Base-by-base conservation (phyloP, 2,888 invertebrate species). In the Mamestra brassicae region DNA sequence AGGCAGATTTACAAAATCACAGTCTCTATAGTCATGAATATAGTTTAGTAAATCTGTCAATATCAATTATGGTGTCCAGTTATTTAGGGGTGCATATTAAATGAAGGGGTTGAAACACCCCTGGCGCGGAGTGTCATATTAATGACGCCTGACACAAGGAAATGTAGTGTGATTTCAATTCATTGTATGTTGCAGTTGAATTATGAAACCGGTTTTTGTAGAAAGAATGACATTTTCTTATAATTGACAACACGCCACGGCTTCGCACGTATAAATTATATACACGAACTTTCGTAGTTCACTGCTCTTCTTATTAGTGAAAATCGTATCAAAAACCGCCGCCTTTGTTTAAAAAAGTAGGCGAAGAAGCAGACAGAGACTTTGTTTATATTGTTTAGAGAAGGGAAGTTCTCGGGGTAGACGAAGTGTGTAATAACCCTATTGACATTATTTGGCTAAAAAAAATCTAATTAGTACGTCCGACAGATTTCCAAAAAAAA, bases 1-100 rank as follows among this genome's bases (percentile, higher is more conserved):
- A 26, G 26, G 15, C 45, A 34, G 6, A 54, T 36, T 63, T 38
- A 61, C 54, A 54, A 34, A 77, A 67, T 67, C 47, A 61, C 8
- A 47, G 10, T 68, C 2, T 61, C 6, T 38, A 68, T 70, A 68
- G n/a, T 54, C 55, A 57, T 57, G 55, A 65, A 73, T 74, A 58
- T 34, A 52, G 52, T 73, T 73, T 73, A 72, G 66, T 78, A 58
- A 79, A 71, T 52, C 78, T 84, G 87, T 83, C 88, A 81, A 85
- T 88, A 80, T 74, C 76, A 85, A 86, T 86, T 77, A 88, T 68
- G 47, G 77, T 81, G 77, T 65, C 65, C 74, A 72, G 76, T 83
- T 77, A 69, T 74, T 42, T 62, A 74, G 74, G 87, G 86, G 85
- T 80, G 85, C 74, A 85, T 88, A 80, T 78, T 76, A 74, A 89